Evolutionary conservation across 2,888 invertebrate species (phyloP).

Genomic region (Anthoptus insignis): DNA sequence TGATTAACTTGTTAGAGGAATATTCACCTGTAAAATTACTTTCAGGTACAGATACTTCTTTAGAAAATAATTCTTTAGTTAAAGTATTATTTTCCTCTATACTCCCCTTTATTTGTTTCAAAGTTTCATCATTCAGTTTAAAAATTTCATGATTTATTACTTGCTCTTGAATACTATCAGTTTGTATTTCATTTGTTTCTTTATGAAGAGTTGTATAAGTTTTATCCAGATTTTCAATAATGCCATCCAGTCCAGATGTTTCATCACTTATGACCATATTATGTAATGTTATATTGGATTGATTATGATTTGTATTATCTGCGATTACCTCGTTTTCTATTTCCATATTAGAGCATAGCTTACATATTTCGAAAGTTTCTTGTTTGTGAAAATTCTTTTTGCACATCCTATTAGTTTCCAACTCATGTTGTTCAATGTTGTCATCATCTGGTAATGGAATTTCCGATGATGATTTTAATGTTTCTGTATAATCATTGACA

Average conservation of each 20-base stretch:
- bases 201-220: neutral
- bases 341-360: neutral
- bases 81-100: too few species aligned
- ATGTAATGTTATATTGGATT: neutral
- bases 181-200: neutral
- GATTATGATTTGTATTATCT: neutral
- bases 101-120: too few species aligned
- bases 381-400: neutral
- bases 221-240: neutral
- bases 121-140: too few species aligned
- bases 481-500: too few species aligned
- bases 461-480: slow-evolving; percentile 43
- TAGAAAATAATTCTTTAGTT: neutral
- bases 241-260: neutral
- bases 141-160: too few species aligned
- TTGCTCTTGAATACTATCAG: neutral
- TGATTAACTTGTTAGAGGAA: neutral
- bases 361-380: slow-evolving; percentile 17
- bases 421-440: slow-evolving; percentile 54
- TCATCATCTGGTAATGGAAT: slow-evolving; percentile 66
- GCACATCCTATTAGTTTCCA: neutral
- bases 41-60: neutral
- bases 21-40: neutral
- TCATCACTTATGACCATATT: neutral
- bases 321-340: neutral